Base-by-base conservation (phyloP, 2,888 invertebrate genomes). In the Scelioninae gen. 1 region DNA sequence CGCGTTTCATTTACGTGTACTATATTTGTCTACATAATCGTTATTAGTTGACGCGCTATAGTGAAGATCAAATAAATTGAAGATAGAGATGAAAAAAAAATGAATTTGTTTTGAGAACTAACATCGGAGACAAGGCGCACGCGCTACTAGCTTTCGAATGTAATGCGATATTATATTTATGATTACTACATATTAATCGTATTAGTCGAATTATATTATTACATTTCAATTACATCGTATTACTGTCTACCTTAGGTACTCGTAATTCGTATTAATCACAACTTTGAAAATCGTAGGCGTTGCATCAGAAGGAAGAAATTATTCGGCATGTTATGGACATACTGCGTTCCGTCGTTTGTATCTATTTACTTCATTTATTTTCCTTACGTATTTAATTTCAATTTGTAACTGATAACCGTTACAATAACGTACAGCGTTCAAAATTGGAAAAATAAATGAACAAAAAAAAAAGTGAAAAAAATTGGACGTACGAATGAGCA, bases 11-110 rank as follows among this genome's bases (percentile, higher is more conserved):
- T 85, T 86, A 89, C 88, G 89, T 90, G 90, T 90, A 91, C 87
- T 90, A 89, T 91, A 91, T 90, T 91, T 90, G 90, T 91, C 89
- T 90, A 87, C 88, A 90, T 90, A 90, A 91, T 91, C 91, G 90
- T 91, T 90, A 90, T 91, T 91, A 91, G 90, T 91, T 91, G 62
- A 88, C 32, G 63, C 69, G 63, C 68, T 69, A 49, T 69, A 72
- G 60, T 45, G 68, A 53, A 71, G 40, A 53, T 55, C 23, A 65
- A 72, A 74, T 60, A 66, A 63, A 60, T 31, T 10, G 49, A 51
- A 53, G 38, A 34, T 65, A 29, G 56, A 9, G 23, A 47, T 38
- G 34, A 56, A 58, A 40, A 51, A 23, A 65, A 45, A 45, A 31
- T 38, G 11, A 47, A 38, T 3, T 11, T 58, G 47, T 45, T 8